Evolutionary conservation across 2,797 vertebrate genomes (phyloP), one percentile per base, ranked within the genome.

Genomic region (Petrocephalus schoutedeni): DNA sequence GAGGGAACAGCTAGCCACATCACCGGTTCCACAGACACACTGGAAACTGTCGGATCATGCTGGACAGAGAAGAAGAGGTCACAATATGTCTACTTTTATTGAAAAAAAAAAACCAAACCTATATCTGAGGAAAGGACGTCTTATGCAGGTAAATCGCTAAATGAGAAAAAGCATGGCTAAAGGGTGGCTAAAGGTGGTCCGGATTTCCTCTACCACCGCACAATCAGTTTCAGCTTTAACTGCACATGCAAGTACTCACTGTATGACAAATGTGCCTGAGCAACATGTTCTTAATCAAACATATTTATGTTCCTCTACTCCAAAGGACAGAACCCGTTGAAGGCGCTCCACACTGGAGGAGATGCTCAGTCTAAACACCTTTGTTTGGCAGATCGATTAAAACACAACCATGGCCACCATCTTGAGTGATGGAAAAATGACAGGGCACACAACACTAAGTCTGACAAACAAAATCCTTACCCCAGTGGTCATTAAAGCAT

Each of bases 191-290:
- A 61, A 67, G 61, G 74, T 80, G 19, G 74, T n/a, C 8, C 6
- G 8, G 41, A 80, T 16, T 36, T 45, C 41, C 8, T 19, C n/a
- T 2, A n/a, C 41, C 74, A 45, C 28, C 36, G 45, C 16, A 49
- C 36, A 9, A 36, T 77, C 16, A 19, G 41, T 7, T n/a, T 45
- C 74, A 77, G 36, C 93, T 90, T 94, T 95, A 94, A 95, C 95
- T 28, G 94, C 94, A 93, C 95, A 91, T 93, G 92, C 93, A 93
- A 93, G 93, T 93, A 93, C 92, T 92, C 91, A 90, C 91, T 92
- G 90, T 89, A 91, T 92, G 90, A 92, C 93, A 94, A 92, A 89
- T 93, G 95, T 94, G 95, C 95, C 95, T 93, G 92, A 91, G 91
- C 92, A 91, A 90, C 87, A 91, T 53, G 89, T 90, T 92, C 91